Percentiles rank a stretch among this genome's conserved stretches.
Conservation (phyloP, 2,888 invertebrate genomes). For the Aethes cnicana region DNA sequence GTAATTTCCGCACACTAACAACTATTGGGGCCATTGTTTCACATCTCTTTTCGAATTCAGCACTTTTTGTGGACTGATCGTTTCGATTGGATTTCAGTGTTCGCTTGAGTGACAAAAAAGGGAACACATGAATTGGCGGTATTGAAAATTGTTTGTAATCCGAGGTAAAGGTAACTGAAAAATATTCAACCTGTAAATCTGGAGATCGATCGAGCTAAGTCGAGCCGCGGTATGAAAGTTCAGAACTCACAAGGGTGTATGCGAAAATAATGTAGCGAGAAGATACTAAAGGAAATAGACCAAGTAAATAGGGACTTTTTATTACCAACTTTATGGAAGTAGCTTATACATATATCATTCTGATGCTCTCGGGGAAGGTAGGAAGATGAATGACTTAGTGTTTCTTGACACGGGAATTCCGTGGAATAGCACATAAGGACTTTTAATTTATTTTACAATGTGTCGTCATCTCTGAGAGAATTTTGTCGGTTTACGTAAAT, state of each 20-base stretch:
- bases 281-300: constrained; percentile 12
- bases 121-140: too few species aligned
- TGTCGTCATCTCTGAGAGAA: too few species aligned
- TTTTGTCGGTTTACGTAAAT: too few species aligned
- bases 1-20: constrained; percentile 64
- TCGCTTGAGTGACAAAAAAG: too few species aligned
- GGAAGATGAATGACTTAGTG: background rate
- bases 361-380: background rate
- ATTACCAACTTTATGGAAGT: constrained; percentile 9
- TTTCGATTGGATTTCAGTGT: constrained; percentile 36
- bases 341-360: background rate
- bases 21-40: constrained; percentile 57
- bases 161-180: constrained; percentile 35
- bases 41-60: constrained; percentile 47
- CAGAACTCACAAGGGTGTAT: constrained; percentile 14
- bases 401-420: too few species aligned
- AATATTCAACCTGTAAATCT: constrained; percentile 21
- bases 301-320: constrained; percentile 13
- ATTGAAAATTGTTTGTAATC: too few species aligned
- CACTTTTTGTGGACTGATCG: constrained; percentile 44
- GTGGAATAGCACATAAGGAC: too few species aligned
- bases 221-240: constrained; percentile 12
- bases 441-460: too few species aligned
- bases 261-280: constrained; percentile 16
- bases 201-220: constrained; percentile 12